Evolutionary conservation across 37 sponge, comb jelly and placozoan species (phyloP).

Genomic region (Bolinopsis microptera): DNA sequence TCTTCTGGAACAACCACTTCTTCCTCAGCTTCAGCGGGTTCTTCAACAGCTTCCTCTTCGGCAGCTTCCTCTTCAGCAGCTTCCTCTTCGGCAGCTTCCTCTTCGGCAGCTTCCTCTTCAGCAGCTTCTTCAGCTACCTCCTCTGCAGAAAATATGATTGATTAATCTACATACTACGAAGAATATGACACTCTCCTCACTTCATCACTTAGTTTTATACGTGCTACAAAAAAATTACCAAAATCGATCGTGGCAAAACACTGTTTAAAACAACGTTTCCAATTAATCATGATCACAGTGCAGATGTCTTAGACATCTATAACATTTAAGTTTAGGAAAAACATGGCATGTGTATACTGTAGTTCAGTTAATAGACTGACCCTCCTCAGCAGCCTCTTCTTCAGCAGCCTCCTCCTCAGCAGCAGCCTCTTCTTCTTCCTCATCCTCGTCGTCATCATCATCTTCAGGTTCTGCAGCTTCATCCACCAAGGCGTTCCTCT

Average conservation of each 20-base stretch:
- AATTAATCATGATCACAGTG: no score
- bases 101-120: slow-evolving; percentile 31
- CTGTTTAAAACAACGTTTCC: no score
- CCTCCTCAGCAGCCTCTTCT: background rate
- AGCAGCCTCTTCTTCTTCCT: slow-evolving; percentile 21
- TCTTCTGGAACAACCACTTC: background rate
- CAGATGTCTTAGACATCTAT: no score
- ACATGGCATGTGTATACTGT: no score
- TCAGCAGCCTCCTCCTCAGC: slow-evolving; percentile 39
- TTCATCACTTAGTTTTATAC: no score
- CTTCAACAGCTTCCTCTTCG: background rate
- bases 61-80: slow-evolving; percentile 11
- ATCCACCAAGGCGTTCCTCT: slow-evolving; percentile 35
- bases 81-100: background rate
- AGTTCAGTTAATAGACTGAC: no score
- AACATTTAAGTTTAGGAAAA: no score
- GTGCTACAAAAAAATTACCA: no score
- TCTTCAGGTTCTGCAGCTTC: slow-evolving; percentile 65
- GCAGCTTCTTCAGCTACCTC: background rate
- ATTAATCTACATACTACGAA: no score
- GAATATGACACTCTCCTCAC: no score
- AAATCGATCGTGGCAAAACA: no score
- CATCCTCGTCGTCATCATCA: slow-evolving; percentile 41
- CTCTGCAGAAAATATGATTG: background rate
- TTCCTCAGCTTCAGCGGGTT: slow-evolving; percentile 8